Percentiles rank a stretch among this genome's conserved stretches.
phyloP scores from a whole-genome alignment of 1,140 invertebrate genomes.

The Halyomorpha halys region DNA sequence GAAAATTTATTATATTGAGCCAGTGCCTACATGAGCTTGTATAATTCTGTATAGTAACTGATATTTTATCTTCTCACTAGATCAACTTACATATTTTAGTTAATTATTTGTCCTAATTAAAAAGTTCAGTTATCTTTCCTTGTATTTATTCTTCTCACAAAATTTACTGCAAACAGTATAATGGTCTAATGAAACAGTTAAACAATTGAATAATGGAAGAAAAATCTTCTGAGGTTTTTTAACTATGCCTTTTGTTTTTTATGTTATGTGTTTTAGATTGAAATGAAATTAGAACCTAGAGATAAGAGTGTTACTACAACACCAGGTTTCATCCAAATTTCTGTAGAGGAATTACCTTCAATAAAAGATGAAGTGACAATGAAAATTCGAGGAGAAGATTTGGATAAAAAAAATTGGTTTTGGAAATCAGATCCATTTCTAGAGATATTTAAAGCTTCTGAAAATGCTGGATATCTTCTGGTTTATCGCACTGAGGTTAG shows the following conservation, averaged over 20 bases:
- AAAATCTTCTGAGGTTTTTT: too few species aligned
- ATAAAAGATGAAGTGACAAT: constrained; percentile 44
- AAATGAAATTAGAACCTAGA: constrained; percentile 15
- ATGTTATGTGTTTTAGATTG: not conserved
- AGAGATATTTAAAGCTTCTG: constrained; percentile 41
- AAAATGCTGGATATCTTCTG: constrained; percentile 38
- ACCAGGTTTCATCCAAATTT: constrained; percentile 38
- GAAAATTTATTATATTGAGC: too few species aligned
- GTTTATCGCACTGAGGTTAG: constrained; percentile 38
- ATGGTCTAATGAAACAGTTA: too few species aligned
- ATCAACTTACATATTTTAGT: too few species aligned
- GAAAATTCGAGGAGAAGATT: constrained; percentile 36
- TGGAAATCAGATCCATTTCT: constrained; percentile 48
- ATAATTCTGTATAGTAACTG: too few species aligned
- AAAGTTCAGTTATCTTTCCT: too few species aligned
- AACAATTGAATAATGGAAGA: too few species aligned
- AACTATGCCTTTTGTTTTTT: not conserved
- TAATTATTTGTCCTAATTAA: too few species aligned
- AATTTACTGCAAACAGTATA: too few species aligned
- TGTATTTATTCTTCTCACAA: too few species aligned
- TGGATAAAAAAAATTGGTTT: constrained; percentile 44
- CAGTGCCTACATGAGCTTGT: too few species aligned
- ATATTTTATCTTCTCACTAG: too few species aligned
- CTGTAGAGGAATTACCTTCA: constrained; percentile 43
- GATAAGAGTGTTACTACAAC: constrained; percentile 2